phyloP scores from a whole-genome alignment of 1,140 invertebrate species.

The Rhysida immarginata region DNA sequence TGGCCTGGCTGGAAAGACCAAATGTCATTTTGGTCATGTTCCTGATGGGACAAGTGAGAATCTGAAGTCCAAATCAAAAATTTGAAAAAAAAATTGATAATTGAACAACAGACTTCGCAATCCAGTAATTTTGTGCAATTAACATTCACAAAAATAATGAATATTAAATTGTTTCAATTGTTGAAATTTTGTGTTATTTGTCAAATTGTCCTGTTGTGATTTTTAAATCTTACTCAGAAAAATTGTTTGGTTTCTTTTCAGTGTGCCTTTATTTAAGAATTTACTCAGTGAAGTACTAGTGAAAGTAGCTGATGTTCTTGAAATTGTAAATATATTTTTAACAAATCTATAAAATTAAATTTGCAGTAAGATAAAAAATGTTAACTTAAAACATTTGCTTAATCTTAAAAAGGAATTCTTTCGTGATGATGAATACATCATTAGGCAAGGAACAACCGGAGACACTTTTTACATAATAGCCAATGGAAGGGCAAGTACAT shows the following conservation, averaged over 20 bases:
- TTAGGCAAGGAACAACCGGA: slow-evolving; percentile 90
- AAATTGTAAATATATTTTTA: slow-evolving; percentile 51
- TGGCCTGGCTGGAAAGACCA: no score
- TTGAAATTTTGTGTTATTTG: no score
- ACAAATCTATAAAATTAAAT: not conserved
- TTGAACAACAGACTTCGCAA: no score
- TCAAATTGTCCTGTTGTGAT: no score
- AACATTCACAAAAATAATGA: no score
- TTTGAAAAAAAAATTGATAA: no score
- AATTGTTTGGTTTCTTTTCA: slow-evolving; percentile 47
- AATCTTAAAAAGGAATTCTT: slow-evolving; percentile 56
- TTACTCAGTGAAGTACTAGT: slow-evolving; percentile 88
- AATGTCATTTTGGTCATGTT: no score
- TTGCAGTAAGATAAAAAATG: not conserved
- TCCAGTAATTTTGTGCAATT: no score
- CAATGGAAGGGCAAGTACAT: slow-evolving; percentile 76
- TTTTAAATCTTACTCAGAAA: no score
- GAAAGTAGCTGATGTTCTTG: slow-evolving; percentile 94
- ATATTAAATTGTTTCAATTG: no score
- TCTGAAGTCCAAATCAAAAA: no score
- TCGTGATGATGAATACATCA: slow-evolving; percentile 89
- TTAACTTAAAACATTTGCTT: slow-evolving; percentile 9
- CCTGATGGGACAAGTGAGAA: no score
- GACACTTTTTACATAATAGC: slow-evolving; percentile 99
- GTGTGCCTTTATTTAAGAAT: slow-evolving; percentile 94